Evolutionary conservation across 2,888 invertebrate species (phyloP), one percentile per base, ranked within the genome.

Genomic region (Xestoiulus laeticollis): DNA sequence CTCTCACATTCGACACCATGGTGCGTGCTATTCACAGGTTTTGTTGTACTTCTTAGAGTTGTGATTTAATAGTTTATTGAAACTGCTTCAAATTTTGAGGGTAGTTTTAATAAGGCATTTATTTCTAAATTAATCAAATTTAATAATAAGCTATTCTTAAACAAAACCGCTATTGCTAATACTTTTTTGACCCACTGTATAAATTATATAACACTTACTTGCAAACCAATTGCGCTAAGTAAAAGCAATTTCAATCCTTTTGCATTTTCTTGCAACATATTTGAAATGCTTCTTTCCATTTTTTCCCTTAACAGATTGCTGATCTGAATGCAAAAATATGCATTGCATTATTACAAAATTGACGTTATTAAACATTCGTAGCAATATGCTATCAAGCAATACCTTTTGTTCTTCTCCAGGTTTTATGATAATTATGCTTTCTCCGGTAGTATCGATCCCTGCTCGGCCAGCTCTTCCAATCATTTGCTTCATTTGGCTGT

Each of bases 401-500:
- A 93, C 93, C 91, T 93, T 94, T 1, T 91, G 90, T 89, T 94
- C 92, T 90, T 96, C 96, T 48, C 92, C 92, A 43, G 92, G 92
- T 87, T 94, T 93, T 90, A 96, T 95, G 68, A 98, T 94, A n/a
- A 98, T 93, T 91, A 98, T 96, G 91, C 98, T 97, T 91, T 98
- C 98, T 68, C 97, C 97, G 12, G 94, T 93, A 87, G 94, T 94
- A 48, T 96, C 96, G 89, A 97, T 93, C 0, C 98, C 98, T 0
- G 98, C 96, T 89, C 99, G 94, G 0, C 99, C 99, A 6, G 99
- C 99, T 87, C 99, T 93, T 0, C 99, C 99, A 87, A 95, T 94
- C 99, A 99, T 99, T 94, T 99, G 99, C 89, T 97, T 96, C 92
- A 99, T 99, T 89, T 95, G 94, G 89, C 95, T 95, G 33, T 96